A percentile compares a stretch with the other conserved stretches of the same genome.
phyloP scores from a whole-genome alignment of 23 tunicate species.

The Ciona savignyi region DNA sequence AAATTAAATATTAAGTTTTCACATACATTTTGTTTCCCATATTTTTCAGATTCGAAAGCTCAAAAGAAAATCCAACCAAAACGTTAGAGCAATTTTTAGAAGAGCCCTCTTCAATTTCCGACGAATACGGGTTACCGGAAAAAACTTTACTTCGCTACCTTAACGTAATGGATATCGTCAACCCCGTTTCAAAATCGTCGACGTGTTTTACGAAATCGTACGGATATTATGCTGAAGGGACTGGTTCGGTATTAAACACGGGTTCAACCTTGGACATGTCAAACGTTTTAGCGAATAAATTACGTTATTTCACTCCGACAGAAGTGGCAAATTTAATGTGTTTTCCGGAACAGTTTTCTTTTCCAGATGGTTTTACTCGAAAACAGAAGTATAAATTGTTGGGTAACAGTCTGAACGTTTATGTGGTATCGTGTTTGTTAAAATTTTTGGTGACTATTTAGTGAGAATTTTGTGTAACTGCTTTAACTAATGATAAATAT shows the following conservation, averaged over 20 bases:
- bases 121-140: not conserved
- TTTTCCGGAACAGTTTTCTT: constrained; percentile 57
- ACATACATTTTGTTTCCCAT: too few relatives aligned
- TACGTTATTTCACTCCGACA: constrained; percentile 72
- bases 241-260: constrained; percentile 60
- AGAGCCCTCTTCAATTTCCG: not conserved
- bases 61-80: too few relatives aligned
- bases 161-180: constrained; percentile 67
- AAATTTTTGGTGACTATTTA: constrained; percentile 10
- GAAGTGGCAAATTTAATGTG: constrained; percentile 90
- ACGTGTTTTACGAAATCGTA: constrained; percentile 89
- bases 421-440: constrained; percentile 60
- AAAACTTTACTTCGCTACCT: constrained; percentile 31
- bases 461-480: too few relatives aligned
- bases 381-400: constrained; percentile 64
- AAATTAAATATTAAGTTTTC: too few relatives aligned
- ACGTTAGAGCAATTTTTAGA: not conserved
- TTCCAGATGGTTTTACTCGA: constrained; percentile 37
- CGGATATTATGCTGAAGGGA: constrained; percentile 76
- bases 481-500: too few relatives aligned
- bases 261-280: not conserved
- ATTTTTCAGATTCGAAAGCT: too few relatives aligned
- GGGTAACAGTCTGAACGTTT: constrained; percentile 85
- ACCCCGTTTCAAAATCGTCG: constrained; percentile 35
- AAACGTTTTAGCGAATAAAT: not conserved